Conservation (phyloP, 1,140 invertebrate genomes). For the Phenacoccus solenopsis region DNA sequence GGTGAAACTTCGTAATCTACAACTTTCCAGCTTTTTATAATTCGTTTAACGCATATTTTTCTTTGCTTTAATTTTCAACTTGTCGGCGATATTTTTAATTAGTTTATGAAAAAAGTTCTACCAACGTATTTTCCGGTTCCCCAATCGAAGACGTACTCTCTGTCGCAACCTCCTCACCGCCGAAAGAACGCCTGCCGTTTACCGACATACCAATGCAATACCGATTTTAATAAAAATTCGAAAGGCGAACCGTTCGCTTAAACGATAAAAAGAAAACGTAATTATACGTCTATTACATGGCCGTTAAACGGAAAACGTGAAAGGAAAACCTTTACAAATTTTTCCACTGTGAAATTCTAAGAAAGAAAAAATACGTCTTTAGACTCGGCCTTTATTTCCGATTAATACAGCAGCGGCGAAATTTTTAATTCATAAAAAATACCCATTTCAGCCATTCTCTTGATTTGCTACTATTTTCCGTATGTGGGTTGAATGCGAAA, state of each 20-base stretch:
- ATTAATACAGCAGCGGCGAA: neutral
- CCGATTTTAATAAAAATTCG: constrained; percentile 3
- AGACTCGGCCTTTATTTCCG: neutral
- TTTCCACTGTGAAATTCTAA: neutral
- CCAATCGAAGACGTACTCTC: too few relatives aligned
- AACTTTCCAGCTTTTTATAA: constrained; percentile 3
- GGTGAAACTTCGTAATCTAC: neutral
- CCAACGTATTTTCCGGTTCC: too few relatives aligned
- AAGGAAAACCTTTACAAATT: neutral
- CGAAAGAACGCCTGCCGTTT: neutral
- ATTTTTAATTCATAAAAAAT: neutral
- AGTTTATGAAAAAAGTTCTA: neutral
- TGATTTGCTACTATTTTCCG: too few relatives aligned
- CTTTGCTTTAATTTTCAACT: neutral
- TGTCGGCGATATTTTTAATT: constrained; percentile 2
- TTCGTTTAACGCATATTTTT: constrained; percentile 3
- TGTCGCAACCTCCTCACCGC: too few relatives aligned
- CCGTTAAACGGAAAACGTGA: neutral
- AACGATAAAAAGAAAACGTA: constrained; percentile 3
- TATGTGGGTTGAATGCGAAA: too few relatives aligned
- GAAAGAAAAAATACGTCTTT: neutral
- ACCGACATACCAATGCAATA: neutral
- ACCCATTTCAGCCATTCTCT: too few relatives aligned
- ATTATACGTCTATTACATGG: neutral
- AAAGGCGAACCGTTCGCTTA: neutral